Evolutionary conservation across 1,140 invertebrate species (phyloP).

Genomic region (Nasonia vitripennis): DNA sequence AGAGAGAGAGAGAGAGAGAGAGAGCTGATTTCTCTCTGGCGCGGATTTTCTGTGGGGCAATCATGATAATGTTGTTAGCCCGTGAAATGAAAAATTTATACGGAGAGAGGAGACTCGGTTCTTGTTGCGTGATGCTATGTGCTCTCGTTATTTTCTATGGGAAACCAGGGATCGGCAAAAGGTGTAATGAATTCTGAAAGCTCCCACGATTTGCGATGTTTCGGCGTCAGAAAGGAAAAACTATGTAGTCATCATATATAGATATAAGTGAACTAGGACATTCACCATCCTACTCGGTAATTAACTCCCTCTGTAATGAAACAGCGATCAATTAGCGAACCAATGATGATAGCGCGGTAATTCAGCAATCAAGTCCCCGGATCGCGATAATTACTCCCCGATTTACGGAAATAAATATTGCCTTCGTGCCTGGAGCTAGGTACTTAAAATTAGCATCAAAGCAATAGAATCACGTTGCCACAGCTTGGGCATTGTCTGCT

Average conservation of each 20-base stretch:
- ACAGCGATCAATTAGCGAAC: background rate
- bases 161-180: background rate
- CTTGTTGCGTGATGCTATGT: background rate
- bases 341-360: background rate
- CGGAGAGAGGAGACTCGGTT: background rate
- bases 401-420: background rate
- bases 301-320: background rate
- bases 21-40: slow-evolving; percentile 2
- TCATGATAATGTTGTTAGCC: slow-evolving; percentile 25
- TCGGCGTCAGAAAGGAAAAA: background rate
- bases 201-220: background rate
- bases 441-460: background rate
- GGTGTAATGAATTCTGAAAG: background rate
- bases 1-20: too few species aligned
- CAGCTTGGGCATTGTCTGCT: background rate
- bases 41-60: slow-evolving; percentile 10
- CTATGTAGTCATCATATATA: too few species aligned
- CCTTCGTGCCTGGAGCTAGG: background rate
- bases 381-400: too few species aligned
- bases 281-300: too few species aligned
- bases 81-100: background rate
- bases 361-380: too few species aligned
- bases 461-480: background rate
- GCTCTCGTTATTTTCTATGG: background rate
- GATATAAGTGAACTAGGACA: too few species aligned